These are phyloP conservation scores for Timandra comae DNA, from an alignment of 2,888 invertebrate species.

Conservation along the genomic window DNA sequence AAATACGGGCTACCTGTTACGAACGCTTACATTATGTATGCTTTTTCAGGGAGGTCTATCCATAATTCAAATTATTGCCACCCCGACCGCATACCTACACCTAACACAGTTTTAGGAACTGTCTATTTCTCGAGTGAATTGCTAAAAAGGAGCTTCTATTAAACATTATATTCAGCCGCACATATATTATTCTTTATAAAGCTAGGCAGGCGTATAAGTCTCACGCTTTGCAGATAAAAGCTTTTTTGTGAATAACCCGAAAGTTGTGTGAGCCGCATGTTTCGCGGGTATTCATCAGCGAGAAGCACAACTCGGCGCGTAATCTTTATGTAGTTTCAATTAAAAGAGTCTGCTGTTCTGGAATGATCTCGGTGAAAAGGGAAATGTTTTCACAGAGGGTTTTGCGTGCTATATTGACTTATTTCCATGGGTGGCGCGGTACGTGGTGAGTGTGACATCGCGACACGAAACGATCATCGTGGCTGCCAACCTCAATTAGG, in stretches of 20 bases:
- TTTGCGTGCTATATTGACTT: slow-evolving; percentile 15
- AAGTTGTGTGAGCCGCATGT: not conserved
- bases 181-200: too few relatives aligned
- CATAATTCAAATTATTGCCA: slow-evolving; percentile 7
- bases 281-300: slow-evolving; percentile 1
- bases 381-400: slow-evolving; percentile 14
- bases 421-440: slow-evolving; percentile 16
- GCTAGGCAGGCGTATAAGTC: too few relatives aligned
- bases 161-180: too few relatives aligned
- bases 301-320: slow-evolving; percentile 2
- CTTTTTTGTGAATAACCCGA: not conserved
- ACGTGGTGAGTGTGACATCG: slow-evolving; percentile 16
- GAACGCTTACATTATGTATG: slow-evolving; percentile 14
- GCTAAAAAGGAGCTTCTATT: too few relatives aligned
- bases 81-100: not conserved
- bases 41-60: slow-evolving; percentile 3
- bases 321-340: slow-evolving; percentile 14
- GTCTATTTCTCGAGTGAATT: too few relatives aligned
- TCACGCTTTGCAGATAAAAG: not conserved
- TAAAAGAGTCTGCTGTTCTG: slow-evolving; percentile 10
- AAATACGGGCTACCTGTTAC: slow-evolving; percentile 2
- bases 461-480: slow-evolving; percentile 14
- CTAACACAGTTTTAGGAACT: too few relatives aligned
- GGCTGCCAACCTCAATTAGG: slow-evolving; percentile 26
- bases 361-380: slow-evolving; percentile 14